A percentile compares a stretch with the other conserved stretches of the same genome.
Conservation (phyloP, 2,888 invertebrate genomes). For the Theristus sp. region DNA sequence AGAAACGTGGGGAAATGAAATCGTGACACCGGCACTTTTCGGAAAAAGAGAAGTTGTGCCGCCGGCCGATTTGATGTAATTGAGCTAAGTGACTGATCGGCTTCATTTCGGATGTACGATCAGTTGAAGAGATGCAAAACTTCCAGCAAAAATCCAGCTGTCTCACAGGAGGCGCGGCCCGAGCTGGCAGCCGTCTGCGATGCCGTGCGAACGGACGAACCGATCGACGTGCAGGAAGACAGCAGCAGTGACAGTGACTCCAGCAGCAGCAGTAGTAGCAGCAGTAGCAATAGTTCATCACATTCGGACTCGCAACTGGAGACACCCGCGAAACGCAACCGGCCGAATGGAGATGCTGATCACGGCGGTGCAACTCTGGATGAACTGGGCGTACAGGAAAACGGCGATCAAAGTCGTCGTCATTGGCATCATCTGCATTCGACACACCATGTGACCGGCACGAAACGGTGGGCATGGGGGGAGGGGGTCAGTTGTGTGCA, state of each 20-base stretch:
- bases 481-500: no score
- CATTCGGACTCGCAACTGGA: background rate
- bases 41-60: no score
- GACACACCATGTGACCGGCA: background rate
- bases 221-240: background rate
- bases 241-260: background rate
- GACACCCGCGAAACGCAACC: background rate
- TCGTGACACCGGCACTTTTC: no score
- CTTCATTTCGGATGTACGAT: no score
- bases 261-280: background rate
- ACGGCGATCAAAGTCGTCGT: background rate
- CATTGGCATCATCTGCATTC: background rate
- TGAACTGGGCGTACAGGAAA: no score
- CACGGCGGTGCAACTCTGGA: no score
- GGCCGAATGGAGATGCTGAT: background rate
- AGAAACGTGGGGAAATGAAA: no score
- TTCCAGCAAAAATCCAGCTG: background rate
- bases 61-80: no score
- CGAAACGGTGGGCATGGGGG: no score
- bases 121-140: no score
- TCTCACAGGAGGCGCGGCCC: slow-evolving; percentile 14
- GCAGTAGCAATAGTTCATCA: background rate
- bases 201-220: slow-evolving; percentile 38
- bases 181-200: slow-evolving; percentile 38
- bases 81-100: no score